Evolutionary conservation across 2,797 vertebrate species (phyloP), one percentile per base, ranked within the genome.

Genomic region (Orientallactaga sibirica): DNA sequence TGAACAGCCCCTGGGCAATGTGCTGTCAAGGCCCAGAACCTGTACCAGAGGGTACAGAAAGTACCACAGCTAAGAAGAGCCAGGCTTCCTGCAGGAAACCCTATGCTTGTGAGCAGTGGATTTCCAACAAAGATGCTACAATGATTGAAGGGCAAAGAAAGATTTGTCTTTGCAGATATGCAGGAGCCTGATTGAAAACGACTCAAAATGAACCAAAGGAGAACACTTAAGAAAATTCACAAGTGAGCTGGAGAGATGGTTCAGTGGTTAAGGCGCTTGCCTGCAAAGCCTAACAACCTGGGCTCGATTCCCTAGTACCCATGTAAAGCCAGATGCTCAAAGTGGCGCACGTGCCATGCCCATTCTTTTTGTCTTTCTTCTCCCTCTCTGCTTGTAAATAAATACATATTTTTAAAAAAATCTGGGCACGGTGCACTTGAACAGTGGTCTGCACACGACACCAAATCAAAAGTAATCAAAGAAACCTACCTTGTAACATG

Each of bases 141-240:
- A 24, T 15, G 19, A 20, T 24, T 7, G 41, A 11, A 1, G 3
- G 27, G 22, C 33, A 37, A 37, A 41, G 55, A 22, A 12, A n/a
- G 48, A 33, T 18, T 0, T 0, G 19, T 11, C 33, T 68, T 41
- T 18, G 8, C 0, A 74, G 52, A 43, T 0, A 1, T 2, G 18
- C 29, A 48, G 20, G 24, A 48, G 33, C 4, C 16, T 0, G 29
- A 52, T 14, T 0, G 1, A 15, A 19, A 16, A 11, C 3, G 4
- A 33, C 2, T 12, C 66, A 1, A 8, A 7, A 7, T 19, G 33
- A n/a, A 4, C 3, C 18, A 12, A 3, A 15, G 2, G 1, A 0
- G 6, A 24, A 62, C 3, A 1, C 71, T 33, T 33, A 10, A 1
- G 55, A 37, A 19, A 24, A 12, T 16, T 58, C 55, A 7, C 1